These are phyloP conservation scores for Sthenelais limicola DNA, from an alignment of 2,888 invertebrate species.

Conservation along the genomic window DNA sequence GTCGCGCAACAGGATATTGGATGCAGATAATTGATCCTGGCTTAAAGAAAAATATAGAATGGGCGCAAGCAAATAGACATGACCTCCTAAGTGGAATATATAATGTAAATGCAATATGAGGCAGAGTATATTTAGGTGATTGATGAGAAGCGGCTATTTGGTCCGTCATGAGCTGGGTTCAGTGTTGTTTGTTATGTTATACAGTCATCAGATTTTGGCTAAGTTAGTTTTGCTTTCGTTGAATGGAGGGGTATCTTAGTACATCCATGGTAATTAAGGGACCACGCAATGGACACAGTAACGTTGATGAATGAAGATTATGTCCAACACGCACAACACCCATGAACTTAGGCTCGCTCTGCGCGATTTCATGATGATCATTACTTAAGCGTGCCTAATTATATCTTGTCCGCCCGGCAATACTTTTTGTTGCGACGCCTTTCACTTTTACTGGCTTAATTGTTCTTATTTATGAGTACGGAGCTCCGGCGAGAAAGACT, in stretches of 20 bases:
- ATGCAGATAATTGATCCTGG: no score
- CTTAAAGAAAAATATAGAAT: no score
- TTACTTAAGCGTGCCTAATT: slow-evolving; percentile 30
- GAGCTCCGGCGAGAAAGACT: not conserved
- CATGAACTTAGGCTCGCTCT: slow-evolving; percentile 2
- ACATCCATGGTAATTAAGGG: slow-evolving; percentile 16
- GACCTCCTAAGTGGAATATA: no score
- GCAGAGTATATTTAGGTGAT: no score
- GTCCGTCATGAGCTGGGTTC: no score
- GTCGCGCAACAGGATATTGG: no score
- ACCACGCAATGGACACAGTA: slow-evolving; percentile 20
- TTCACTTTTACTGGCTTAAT: slow-evolving; percentile 18
- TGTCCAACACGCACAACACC: slow-evolving; percentile 16
- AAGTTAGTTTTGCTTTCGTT: no score
- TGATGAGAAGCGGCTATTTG: no score
- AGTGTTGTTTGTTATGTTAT: no score
- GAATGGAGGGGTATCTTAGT: slow-evolving; percentile 26
- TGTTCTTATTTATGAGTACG: slow-evolving; percentile 30
- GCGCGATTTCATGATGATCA: slow-evolving; percentile 2
- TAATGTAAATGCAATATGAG: no score
- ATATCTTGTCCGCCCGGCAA: slow-evolving; percentile 30
- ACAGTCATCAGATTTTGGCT: no score
- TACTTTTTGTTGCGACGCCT: slow-evolving; percentile 29
- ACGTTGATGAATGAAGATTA: not conserved
- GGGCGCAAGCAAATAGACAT: no score